A percentile compares a stretch with the other conserved stretches of the same genome.
These are phyloP conservation scores for Portevinia maculata DNA, from an alignment of 2,888 invertebrate species.

Conservation along the genomic window DNA sequence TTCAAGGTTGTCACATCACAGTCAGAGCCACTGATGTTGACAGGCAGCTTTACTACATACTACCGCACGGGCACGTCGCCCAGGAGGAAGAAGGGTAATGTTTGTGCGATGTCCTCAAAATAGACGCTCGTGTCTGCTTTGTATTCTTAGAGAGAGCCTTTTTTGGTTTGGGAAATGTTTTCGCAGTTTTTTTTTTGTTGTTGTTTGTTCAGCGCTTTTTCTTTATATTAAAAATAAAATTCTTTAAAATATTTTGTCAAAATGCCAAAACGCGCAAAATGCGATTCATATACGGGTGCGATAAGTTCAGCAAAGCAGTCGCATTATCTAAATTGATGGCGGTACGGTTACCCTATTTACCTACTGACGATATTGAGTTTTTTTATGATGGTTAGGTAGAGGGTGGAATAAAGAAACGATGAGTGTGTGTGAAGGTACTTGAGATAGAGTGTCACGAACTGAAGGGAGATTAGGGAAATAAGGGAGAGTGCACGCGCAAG, in stretches of 20 bases:
- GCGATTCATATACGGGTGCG: conserved; percentile 48
- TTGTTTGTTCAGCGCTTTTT: background rate
- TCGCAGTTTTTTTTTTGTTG: conserved; percentile 38
- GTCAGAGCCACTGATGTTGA: conserved; percentile 59
- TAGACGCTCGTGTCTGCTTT: conserved; percentile 48
- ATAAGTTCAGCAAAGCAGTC: conserved; percentile 32
- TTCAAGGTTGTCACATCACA: conserved; percentile 70
- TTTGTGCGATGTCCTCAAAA: conserved; percentile 60
- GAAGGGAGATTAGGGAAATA: conserved; percentile 19
- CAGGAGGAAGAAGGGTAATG: conserved; percentile 40
- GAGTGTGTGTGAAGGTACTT: conserved; percentile 31
- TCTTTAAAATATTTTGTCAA: conserved; percentile 50
- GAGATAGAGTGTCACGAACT: conserved; percentile 28
- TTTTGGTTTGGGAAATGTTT: conserved; percentile 55
- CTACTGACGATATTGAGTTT: conserved; percentile 53
- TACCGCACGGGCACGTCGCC: conserved; percentile 33
- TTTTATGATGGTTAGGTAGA: conserved; percentile 51
- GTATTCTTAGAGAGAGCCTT: conserved; percentile 12
- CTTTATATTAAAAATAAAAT: conserved; percentile 57
- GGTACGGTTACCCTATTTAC: conserved; percentile 64
- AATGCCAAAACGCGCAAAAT: conserved; percentile 62
- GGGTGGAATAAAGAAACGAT: background rate
- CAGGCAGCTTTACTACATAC: conserved; percentile 23
- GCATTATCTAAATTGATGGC: conserved; percentile 33
- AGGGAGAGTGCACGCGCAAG: conserved; percentile 24